Evolutionary conservation across 2,888 invertebrate species (phyloP).

Genomic region (Macrosoma leucophasiata): DNA sequence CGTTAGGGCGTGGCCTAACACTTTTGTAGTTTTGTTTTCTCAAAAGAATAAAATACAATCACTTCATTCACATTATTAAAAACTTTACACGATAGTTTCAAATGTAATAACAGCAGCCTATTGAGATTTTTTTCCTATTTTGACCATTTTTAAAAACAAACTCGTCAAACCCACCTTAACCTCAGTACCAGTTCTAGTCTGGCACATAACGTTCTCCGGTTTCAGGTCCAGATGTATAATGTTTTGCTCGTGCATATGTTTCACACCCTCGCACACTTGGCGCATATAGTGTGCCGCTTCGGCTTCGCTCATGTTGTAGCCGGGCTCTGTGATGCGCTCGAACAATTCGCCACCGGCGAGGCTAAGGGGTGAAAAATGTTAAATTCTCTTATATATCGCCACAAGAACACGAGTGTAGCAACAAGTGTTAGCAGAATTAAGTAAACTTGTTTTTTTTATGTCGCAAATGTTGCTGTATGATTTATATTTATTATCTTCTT

Average conservation of each 20-base stretch:
- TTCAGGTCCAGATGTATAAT: slow-evolving; percentile 98
- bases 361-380: slow-evolving; percentile 68
- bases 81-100: too few relatives aligned
- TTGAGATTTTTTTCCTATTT: too few relatives aligned
- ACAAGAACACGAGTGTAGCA: too few relatives aligned
- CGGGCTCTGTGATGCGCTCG: slow-evolving; percentile 98
- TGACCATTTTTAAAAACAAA: neutral
- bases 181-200: slow-evolving; percentile 94
- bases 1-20: too few relatives aligned
- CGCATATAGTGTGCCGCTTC: slow-evolving; percentile 99
- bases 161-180: slow-evolving; percentile 79
- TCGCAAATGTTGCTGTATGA: too few relatives aligned
- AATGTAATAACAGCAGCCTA: too few relatives aligned
- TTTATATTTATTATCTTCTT: too few relatives aligned
- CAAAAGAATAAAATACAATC: neutral
- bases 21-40: too few relatives aligned
- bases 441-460: too few relatives aligned
- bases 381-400: too few relatives aligned
- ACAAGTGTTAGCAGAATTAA: too few relatives aligned
- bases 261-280: slow-evolving; percentile 97
- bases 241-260: slow-evolving; percentile 99
- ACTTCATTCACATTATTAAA: too few relatives aligned
- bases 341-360: slow-evolving; percentile 99
- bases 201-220: slow-evolving; percentile 99
- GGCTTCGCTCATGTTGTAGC: slow-evolving; percentile 98